Evolutionary conservation across 2,797 vertebrate genomes (phyloP).

Genomic region (Acipenser oxyrinchus): DNA sequence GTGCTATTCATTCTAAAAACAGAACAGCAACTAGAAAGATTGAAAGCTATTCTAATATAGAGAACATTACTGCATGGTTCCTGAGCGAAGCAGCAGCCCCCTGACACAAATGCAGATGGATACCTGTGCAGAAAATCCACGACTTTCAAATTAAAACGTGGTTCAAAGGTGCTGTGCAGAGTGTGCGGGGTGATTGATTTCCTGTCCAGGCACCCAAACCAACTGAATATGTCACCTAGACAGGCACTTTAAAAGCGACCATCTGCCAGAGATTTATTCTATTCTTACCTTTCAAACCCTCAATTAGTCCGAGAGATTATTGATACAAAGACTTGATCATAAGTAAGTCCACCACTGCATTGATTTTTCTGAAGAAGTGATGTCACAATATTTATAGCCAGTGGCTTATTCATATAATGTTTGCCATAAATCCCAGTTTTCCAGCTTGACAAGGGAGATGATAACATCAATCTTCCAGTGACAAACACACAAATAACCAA

Average conservation of each 20-base stretch:
- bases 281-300: constrained; percentile 38
- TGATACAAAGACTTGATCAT: constrained; percentile 36
- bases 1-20: too few relatives aligned
- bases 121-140: constrained; percentile 31
- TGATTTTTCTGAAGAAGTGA: constrained; percentile 51
- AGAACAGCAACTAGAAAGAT: too few relatives aligned
- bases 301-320: constrained; percentile 50
- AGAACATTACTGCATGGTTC: neutral
- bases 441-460: constrained; percentile 23
- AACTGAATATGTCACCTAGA: constrained; percentile 57
- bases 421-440: constrained; percentile 44
- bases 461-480: constrained; percentile 24
- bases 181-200: constrained; percentile 60
- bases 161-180: constrained; percentile 20
- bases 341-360: constrained; percentile 44
- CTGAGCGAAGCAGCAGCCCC: neutral
- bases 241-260: constrained; percentile 44
- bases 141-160: constrained; percentile 48
- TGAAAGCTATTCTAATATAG: neutral
- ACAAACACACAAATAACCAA: constrained; percentile 11
- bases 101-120: constrained; percentile 55
- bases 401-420: constrained; percentile 38
- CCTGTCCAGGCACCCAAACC: constrained; percentile 53
- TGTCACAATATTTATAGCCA: constrained; percentile 55
- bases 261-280: constrained; percentile 48